phyloP scores from a whole-genome alignment of 2,113 vertebrate genomes.

The Meles meles region DNA sequence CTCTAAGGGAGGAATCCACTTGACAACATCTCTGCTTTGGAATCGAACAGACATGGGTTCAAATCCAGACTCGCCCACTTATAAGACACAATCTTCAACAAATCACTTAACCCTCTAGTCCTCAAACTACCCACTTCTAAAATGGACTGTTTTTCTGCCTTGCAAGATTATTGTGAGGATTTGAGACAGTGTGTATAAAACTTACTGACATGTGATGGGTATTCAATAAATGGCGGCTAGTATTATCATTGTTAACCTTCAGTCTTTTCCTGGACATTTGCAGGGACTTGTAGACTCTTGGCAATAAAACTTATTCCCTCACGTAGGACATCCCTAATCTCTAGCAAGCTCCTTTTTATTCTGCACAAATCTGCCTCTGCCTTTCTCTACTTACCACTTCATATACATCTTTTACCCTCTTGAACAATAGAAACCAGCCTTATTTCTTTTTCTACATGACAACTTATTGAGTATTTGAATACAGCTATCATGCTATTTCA shows the following conservation, averaged over 20 bases:
- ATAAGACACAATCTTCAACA: background rate
- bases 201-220: background rate
- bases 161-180: background rate
- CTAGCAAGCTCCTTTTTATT: background rate
- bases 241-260: background rate
- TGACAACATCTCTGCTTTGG: background rate
- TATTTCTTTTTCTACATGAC: background rate
- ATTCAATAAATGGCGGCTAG: background rate
- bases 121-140: background rate
- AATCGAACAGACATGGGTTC: background rate
- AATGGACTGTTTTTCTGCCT: background rate
- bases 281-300: background rate
- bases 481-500: background rate
- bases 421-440: background rate
- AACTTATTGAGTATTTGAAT: background rate
- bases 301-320: background rate
- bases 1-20: background rate
- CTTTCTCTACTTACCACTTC: background rate
- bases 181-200: background rate
- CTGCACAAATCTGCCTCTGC: background rate
- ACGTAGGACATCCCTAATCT: background rate
- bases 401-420: background rate
- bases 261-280: background rate
- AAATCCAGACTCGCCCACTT: background rate
- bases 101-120: background rate